These are phyloP conservation scores for Plebejus anna DNA, from an alignment of 2,888 invertebrate species.

Conservation along the genomic window DNA sequence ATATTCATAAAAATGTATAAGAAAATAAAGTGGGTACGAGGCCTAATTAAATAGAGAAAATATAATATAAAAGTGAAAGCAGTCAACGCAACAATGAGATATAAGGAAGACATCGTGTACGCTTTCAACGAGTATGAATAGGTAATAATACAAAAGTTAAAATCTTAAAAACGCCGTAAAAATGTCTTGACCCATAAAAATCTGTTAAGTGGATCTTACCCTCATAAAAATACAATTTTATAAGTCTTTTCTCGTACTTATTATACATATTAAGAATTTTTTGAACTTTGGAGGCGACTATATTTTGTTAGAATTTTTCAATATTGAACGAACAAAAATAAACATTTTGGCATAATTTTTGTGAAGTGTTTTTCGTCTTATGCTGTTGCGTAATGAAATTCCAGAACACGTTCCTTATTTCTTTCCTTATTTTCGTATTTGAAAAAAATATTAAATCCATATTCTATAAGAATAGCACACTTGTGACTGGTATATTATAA, in stretches of 20 bases:
- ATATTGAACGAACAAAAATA: neutral
- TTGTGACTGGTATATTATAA: neutral
- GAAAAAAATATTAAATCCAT: too few species aligned
- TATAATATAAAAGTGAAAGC: neutral
- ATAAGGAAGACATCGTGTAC: neutral
- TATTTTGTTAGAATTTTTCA: neutral
- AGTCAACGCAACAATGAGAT: slow-evolving; percentile 9
- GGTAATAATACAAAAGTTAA: slow-evolving; percentile 13
- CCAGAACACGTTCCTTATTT: neutral
- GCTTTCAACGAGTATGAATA: slow-evolving; percentile 8
- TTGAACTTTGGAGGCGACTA: neutral
- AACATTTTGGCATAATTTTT: neutral
- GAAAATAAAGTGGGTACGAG: slow-evolving; percentile 1
- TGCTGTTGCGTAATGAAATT: neutral
- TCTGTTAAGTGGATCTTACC: slow-evolving; percentile 26
- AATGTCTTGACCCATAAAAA: slow-evolving; percentile 25
- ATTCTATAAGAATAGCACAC: neutral
- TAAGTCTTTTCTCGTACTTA: neutral
- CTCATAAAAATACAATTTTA: slow-evolving; percentile 27
- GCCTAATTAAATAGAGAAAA: slow-evolving; percentile 6
- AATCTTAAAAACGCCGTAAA: slow-evolving; percentile 19
- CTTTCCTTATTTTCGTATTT: neutral
- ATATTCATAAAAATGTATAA: neutral
- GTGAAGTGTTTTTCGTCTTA: neutral
- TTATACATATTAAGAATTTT: neutral